Evolutionary conservation across 2,888 invertebrate species (phyloP), one percentile per base, ranked within the genome.

Genomic region (Drosophila testacea): DNA sequence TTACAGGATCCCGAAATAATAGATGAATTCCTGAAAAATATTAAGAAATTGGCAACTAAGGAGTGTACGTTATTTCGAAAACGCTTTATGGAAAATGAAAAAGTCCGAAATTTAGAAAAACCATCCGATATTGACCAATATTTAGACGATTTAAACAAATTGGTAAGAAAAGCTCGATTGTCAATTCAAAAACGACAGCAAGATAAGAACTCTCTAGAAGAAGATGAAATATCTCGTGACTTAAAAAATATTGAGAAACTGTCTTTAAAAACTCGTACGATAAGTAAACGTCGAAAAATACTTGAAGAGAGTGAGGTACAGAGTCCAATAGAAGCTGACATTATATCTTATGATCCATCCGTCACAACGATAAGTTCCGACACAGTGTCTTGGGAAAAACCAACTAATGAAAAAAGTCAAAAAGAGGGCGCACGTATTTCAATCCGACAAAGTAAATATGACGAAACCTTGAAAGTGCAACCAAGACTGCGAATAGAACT

Each of bases 11-110:
- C 34, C 11, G 22, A 50, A 11, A 1, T 22, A 2, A 50, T 34
- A 34, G 22, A 4, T 4, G 34, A 50, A 34, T 50, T 50, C n/a
- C 7, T 50, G 34, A 16, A 6, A 50, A 50, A 50, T 50, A 36
- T 50, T 5, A 16, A n/a, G 6, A 11, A 11, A 36, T 22, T 50
- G 4, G 34, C 50, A 4, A 22, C 50, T 7, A 36, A 34, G 34
- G 34, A 50, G 4, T 50, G 22, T n/a, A n/a, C 16, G 6, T n/a
- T 36, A 22, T 50, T 34, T 50, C 34, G 22, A 6, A 4, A 50
- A 1, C 6, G 4, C 6, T 50, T 50, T 50, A 6, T 50, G 3
- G 22, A 50, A 22, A 36, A 4, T 1, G 16, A 11, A 7, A 50
- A 6, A 7, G 3, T 34, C 2, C 50, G 11, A n/a, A 11, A 50